Evolutionary conservation across 2,113 vertebrate genomes (phyloP), one percentile per base, ranked within the genome.

Genomic region (Pyrgilauda ruficollis): DNA sequence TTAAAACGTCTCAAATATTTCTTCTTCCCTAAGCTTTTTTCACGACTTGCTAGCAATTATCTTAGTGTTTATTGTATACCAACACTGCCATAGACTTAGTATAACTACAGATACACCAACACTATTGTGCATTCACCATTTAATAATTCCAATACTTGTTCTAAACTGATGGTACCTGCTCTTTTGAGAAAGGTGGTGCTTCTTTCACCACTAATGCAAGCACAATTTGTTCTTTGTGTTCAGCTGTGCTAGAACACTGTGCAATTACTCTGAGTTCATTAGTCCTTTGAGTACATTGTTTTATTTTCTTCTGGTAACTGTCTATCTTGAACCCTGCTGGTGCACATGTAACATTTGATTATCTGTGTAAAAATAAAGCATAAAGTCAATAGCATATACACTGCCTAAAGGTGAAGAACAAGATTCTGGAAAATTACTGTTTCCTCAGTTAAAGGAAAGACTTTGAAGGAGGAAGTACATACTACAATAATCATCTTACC

Each of bases 401-500:
- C 43, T 92, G 37, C 62, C 52, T 50, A 37, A 55, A 76, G 49
- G 15, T 70, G 77, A 55, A 81, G 44, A 83, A 52, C 33, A 84
- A 74, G n/a, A 50, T 61, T 75, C 23, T 66, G 77, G 56, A 94
- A 87, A 77, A 47, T 15, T 72, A 37, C 13, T n/a, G 17, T 70
- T 93, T 89, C 24, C 28, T 80, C 39, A 84, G 14, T 44, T 52
- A 74, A 79, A 91, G 50, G 9, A 47, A 91, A 67, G 31, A 61
- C 30, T 91, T 89, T 56, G 8, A 53, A 50, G 63, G 44, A 83
- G 15, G 52, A 80, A 89, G 19, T 69, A 37, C 7, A 41, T 53
- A 27, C 33, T 84, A 43, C 30, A 53, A 44, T 43, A 49, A 31
- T 67, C 64, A 61, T 52, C 91, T 98, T 98, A 99, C 99, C 99